Evolutionary conservation across 2,113 vertebrate species (phyloP), one percentile per base, ranked within the genome.

Genomic region (Hydrolagus affinis): DNA sequence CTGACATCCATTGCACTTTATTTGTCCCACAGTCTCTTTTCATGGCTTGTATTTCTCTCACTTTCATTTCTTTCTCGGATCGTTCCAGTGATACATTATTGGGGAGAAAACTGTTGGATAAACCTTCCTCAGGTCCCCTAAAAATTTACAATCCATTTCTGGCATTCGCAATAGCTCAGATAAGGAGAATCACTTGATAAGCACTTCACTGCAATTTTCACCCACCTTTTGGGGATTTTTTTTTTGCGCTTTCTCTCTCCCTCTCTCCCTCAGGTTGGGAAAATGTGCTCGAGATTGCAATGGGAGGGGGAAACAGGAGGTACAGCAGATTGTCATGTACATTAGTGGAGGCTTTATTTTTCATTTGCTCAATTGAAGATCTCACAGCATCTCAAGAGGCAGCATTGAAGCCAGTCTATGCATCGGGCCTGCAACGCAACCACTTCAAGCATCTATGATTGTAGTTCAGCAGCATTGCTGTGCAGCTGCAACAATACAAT

Each of bases 401-500:
- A 70, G 14, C 59, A 17, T 76, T 66, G n/a, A 83, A 60, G 76
- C 15, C 25, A 83, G 78, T 25, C 44, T 44, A 6, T 44, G 32
- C 60, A 83, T 66, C 78, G 66, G 25, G 62, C 15, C 62, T 83
- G 17, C 11, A 66, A n/a, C 14, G 17, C 66, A 68, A 28, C 32
- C 62, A 83, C 25, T 66, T 83, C 60, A 83, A 83, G 62, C 62
- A 64, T 66, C 28, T 28, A 23, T 83, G 78, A 28, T 77, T 80
- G 57, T 64, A 28, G 85, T 0, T 70, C 56, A 86, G 88, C 85
- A 15, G 0, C 88, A 88, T 73, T 87, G 32, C 23, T 19, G 89
- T 90, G 86, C 90, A 93, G 91, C 91, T 93, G 93, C 88, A 90
- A 88, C 90, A 92, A 77, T 90, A 88, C 90, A 25, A 89, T 89